A percentile compares a stretch with the other conserved stretches of the same genome.
These are phyloP conservation scores for Chaetodon trifascialis DNA, from an alignment of 2,113 vertebrate genomes.

Conservation along the genomic window DNA sequence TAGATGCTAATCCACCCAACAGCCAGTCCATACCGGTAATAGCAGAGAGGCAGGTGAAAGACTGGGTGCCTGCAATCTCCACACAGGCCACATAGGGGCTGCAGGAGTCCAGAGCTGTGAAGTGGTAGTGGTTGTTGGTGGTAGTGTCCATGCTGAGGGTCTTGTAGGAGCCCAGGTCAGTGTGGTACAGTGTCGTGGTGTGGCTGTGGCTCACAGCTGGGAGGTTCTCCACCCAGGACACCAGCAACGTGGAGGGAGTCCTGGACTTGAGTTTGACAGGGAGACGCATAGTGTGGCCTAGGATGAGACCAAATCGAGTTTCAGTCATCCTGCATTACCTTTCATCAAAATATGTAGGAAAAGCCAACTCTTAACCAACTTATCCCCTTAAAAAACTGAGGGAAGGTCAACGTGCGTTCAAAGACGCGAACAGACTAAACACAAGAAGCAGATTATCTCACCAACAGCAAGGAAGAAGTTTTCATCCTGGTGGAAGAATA, in stretches of 20 bases:
- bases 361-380: not conserved
- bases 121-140: conserved; percentile 46
- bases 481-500: conserved; percentile 74
- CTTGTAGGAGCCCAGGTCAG: conserved; percentile 34
- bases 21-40: conserved; percentile 70
- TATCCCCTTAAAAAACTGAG: not conserved
- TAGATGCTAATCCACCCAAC: not conserved
- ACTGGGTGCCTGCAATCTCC: conserved; percentile 35
- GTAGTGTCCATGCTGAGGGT: not conserved
- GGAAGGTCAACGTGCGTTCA: not conserved
- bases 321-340: not conserved
- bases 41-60: conserved; percentile 69
- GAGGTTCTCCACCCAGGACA: conserved; percentile 62
- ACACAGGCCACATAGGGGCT: conserved; percentile 72
- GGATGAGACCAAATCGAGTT: not conserved
- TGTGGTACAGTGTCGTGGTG: conserved; percentile 57
- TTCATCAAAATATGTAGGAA: not conserved
- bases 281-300: conserved; percentile 67
- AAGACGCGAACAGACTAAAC: not conserved
- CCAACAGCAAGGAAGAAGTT: conserved; percentile 77
- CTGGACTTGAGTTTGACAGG: conserved; percentile 66
- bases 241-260: conserved; percentile 50
- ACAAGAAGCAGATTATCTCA: conserved; percentile 30
- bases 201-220: not conserved
- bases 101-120: conserved; percentile 74